Conservation (phyloP, 2,797 vertebrate genomes). For the Gymnothorax javanicus region DNA sequence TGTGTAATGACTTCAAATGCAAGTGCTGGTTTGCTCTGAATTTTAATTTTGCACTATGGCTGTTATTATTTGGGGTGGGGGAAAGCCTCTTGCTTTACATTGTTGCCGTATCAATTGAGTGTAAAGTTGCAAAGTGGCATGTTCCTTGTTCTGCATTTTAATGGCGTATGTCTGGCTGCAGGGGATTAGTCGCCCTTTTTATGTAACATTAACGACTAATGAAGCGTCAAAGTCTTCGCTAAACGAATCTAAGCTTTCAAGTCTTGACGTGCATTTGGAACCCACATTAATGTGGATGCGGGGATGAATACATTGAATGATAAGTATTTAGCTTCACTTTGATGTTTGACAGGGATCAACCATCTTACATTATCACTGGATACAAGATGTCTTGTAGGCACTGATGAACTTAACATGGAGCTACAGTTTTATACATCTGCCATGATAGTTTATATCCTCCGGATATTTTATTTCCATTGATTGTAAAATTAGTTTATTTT, state of each 20-base stretch:
- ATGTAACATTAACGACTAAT: conserved; percentile 6
- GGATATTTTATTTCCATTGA: not conserved
- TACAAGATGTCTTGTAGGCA: not conserved
- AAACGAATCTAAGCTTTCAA: not conserved
- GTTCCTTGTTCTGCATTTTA: conserved; percentile 31
- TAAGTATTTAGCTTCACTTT: not conserved
- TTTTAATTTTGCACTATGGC: conserved; percentile 48
- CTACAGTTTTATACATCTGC: not conserved
- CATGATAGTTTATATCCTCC: not conserved
- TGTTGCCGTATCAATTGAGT: conserved; percentile 44
- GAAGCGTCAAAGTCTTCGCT: not conserved
- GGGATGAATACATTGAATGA: not conserved
- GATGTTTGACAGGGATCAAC: not conserved
- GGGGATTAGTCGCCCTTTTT: conserved; percentile 13
- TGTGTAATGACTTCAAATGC: conserved; percentile 61
- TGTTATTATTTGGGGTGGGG: conserved; percentile 7
- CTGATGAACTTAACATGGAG: not conserved
- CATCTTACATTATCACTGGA: not conserved
- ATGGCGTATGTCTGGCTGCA: conserved; percentile 12
- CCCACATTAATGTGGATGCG: not conserved
- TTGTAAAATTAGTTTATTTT: not conserved
- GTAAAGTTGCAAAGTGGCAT: conserved; percentile 39
- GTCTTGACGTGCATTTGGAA: not conserved
- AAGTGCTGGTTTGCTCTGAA: conserved; percentile 52
- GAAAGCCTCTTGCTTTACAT: conserved; percentile 25